These are phyloP conservation scores for Drosophila histrio DNA, from an alignment of 2,888 invertebrate genomes.

Conservation along the genomic window DNA sequence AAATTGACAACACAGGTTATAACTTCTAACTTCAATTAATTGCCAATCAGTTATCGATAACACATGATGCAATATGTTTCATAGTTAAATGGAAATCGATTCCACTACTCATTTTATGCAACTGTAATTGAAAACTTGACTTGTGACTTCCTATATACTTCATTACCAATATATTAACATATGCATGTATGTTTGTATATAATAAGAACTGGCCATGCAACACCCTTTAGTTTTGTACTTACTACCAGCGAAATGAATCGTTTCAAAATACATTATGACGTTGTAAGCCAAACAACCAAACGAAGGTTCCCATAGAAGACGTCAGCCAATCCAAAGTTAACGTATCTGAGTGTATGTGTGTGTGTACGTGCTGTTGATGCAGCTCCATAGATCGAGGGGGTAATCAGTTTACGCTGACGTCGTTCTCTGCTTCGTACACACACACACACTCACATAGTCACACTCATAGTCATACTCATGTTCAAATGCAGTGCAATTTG, in stretches of 20 bases:
- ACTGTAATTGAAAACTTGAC: constrained; percentile 53
- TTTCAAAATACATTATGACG: constrained; percentile 38
- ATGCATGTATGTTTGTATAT: constrained; percentile 11
- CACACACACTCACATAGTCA: background rate
- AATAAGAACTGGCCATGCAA: constrained; percentile 24
- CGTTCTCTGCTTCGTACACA: constrained; percentile 51
- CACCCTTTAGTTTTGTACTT: constrained; percentile 32
- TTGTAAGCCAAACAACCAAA: constrained; percentile 58
- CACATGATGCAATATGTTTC: constrained; percentile 6
- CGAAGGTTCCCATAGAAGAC: constrained; percentile 69
- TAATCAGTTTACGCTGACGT: constrained; percentile 80
- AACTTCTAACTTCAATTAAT: background rate
- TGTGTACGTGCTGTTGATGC: constrained; percentile 62
- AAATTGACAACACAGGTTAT: too few relatives aligned
- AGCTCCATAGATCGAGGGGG: constrained; percentile 54
- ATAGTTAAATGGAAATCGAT: constrained; percentile 3
- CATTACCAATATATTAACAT: background rate
- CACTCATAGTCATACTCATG: constrained; percentile 49
- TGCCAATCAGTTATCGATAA: constrained; percentile 23
- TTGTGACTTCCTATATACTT: constrained; percentile 63
- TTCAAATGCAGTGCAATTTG: constrained; percentile 61
- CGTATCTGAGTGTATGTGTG: background rate
- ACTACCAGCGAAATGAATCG: constrained; percentile 35
- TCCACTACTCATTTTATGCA: constrained; percentile 18
- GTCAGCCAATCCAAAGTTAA: constrained; percentile 36